A percentile compares a stretch with the other conserved stretches of the same genome.
phyloP scores from a whole-genome alignment of 2,113 vertebrate species.

The Plecturocebus donacophilus region DNA sequence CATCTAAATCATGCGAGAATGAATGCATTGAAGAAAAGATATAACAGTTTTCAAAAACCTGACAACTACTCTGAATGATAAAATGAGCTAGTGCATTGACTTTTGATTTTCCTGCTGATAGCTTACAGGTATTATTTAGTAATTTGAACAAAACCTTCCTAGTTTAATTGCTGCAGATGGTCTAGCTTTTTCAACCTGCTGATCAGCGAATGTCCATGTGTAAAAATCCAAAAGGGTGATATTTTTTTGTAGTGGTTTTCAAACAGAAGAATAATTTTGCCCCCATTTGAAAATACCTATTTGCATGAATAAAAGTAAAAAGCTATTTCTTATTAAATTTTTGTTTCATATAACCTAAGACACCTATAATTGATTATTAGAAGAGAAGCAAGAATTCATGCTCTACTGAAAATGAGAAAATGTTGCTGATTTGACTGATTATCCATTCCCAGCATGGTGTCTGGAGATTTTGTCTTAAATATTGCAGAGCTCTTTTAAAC shows the following conservation, averaged over 20 bases:
- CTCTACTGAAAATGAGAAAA: neutral
- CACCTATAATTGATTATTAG: neutral
- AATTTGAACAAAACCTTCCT: neutral
- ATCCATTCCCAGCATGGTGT: neutral
- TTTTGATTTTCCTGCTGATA: neutral
- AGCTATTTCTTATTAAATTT: neutral
- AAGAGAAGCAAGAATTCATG: neutral
- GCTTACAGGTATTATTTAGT: neutral
- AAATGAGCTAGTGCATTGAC: neutral
- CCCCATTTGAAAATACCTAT: neutral
- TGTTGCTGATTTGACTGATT: neutral
- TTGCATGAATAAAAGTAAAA: constrained; percentile 13
- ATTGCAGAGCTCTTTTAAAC: neutral
- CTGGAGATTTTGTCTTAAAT: neutral
- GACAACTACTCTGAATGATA: neutral
- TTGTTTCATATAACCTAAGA: neutral
- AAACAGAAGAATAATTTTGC: neutral
- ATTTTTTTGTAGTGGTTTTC: neutral
- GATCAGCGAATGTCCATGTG: neutral
- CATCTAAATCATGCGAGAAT: neutral
- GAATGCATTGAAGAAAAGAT: neutral
- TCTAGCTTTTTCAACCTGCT: neutral
- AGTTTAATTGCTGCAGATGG: neutral
- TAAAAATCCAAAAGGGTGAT: neutral
- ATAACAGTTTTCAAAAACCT: neutral